A percentile compares a stretch with the other conserved stretches of the same genome.
Evolutionary conservation across 1,140 invertebrate genomes (phyloP).

Genomic region (Drosophila tani): DNA sequence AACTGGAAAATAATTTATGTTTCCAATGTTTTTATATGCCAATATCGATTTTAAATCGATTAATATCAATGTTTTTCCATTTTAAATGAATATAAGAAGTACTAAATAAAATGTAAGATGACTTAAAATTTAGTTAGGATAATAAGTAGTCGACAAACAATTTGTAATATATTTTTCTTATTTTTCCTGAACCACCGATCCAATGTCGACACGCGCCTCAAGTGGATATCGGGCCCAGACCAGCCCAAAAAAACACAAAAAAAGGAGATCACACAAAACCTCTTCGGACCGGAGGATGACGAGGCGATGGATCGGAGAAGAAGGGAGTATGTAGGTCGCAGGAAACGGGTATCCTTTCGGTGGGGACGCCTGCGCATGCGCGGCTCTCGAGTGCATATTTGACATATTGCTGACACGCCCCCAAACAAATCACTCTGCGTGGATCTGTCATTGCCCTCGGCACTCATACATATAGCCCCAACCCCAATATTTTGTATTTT

Average conservation of each 20-base stretch:
- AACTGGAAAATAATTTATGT: neutral
- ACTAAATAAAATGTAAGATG: neutral
- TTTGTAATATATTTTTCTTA: no score
- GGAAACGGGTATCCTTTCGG: constrained; percentile 22
- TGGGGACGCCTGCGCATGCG: constrained; percentile 60
- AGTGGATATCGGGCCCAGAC: constrained; percentile 11
- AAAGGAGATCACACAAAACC: neutral
- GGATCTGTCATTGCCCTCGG: constrained; percentile 25
- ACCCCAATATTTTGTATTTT: neutral
- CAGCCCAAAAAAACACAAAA: constrained; percentile 9
- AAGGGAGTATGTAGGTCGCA: neutral
- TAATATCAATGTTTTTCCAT: neutral
- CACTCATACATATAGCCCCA: neutral
- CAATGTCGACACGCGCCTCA: constrained; percentile 17
- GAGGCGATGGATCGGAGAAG: neutral
- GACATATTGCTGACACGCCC: constrained; percentile 79
- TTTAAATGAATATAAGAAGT: no score
- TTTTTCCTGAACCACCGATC: neutral
- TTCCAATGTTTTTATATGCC: no score
- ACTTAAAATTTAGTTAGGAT: neutral
- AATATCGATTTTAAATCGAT: neutral
- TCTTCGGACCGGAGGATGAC: neutral
- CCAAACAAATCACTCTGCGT: constrained; percentile 63
- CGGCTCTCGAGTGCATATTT: constrained; percentile 63
- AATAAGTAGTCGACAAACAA: neutral